phyloP scores from a whole-genome alignment of 2,797 vertebrate species.

The Monodelphis domestica region DNA sequence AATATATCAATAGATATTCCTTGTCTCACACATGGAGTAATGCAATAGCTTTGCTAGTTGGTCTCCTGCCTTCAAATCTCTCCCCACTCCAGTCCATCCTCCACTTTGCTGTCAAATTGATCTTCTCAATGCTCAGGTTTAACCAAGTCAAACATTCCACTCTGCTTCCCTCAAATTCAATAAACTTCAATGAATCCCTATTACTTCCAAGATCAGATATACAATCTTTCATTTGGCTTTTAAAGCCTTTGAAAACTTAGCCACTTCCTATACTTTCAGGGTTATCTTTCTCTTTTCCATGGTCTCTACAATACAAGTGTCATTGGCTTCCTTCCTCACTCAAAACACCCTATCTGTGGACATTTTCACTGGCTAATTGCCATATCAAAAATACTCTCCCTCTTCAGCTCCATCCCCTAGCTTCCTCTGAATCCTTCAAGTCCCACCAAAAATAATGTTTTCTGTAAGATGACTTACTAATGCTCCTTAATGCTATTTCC shows the following conservation, averaged over 20 bases:
- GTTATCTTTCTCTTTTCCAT: neutral
- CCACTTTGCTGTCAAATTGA: neutral
- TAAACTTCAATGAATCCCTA: neutral
- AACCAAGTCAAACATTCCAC: neutral
- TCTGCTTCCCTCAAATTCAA: neutral
- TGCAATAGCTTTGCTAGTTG: neutral
- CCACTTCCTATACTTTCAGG: neutral
- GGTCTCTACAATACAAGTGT: neutral
- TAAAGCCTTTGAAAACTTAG: neutral
- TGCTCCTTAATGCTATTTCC: neutral
- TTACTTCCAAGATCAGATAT: neutral
- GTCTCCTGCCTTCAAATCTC: neutral
- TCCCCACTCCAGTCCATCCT: neutral
- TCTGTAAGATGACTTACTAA: neutral
- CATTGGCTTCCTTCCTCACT: neutral
- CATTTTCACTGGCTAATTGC: neutral
- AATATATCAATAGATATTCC: neutral
- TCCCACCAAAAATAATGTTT: neutral
- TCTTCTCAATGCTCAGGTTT: neutral
- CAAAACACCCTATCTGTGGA: neutral
- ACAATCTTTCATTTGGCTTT: neutral
- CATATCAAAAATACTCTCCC: neutral
- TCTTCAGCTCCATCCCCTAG: neutral
- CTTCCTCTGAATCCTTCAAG: neutral
- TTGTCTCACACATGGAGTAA: neutral